Conservation (phyloP, 2,113 vertebrate species). For the Crotalus helleri region DNA sequence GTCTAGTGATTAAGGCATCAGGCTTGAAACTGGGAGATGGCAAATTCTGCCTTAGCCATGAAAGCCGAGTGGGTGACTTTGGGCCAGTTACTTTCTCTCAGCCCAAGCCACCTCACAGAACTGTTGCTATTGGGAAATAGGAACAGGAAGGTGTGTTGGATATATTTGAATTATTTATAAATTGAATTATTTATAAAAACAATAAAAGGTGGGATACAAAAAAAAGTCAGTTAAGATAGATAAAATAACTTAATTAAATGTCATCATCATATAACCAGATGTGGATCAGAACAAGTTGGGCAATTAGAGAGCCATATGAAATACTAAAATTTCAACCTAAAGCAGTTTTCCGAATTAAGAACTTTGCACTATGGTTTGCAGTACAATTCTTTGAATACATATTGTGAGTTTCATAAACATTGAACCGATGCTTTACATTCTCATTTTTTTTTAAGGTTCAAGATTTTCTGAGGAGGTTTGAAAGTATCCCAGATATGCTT, state of each 20-base stretch:
- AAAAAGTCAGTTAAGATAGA: not conserved
- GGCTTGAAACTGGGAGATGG: not conserved
- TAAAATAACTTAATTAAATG: not conserved
- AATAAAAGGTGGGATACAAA: not conserved
- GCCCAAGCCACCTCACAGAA: not conserved
- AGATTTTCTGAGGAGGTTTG: conserved; percentile 91
- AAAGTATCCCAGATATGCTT: conserved; percentile 98
- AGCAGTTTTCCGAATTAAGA: not conserved
- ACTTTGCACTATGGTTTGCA: not conserved
- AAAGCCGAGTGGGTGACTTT: not conserved
- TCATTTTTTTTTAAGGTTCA: conserved; percentile 78
- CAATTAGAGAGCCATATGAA: not conserved
- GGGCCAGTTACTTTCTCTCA: not conserved
- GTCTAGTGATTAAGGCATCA: not conserved
- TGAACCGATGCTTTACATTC: not conserved
- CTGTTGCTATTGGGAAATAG: not conserved
- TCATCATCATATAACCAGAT: not conserved
- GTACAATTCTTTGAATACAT: too few species aligned
- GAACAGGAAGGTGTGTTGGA: too few species aligned
- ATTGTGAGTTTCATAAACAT: not conserved
- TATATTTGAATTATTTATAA: not conserved
- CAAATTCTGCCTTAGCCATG: not conserved
- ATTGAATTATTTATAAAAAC: not conserved
- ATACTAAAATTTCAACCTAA: not conserved
- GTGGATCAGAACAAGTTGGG: not conserved